Percentiles rank a stretch among this genome's conserved stretches.
These are phyloP conservation scores for Pipistrellus nathusii DNA, from an alignment of 2,797 vertebrate genomes.

Conservation along the genomic window DNA sequence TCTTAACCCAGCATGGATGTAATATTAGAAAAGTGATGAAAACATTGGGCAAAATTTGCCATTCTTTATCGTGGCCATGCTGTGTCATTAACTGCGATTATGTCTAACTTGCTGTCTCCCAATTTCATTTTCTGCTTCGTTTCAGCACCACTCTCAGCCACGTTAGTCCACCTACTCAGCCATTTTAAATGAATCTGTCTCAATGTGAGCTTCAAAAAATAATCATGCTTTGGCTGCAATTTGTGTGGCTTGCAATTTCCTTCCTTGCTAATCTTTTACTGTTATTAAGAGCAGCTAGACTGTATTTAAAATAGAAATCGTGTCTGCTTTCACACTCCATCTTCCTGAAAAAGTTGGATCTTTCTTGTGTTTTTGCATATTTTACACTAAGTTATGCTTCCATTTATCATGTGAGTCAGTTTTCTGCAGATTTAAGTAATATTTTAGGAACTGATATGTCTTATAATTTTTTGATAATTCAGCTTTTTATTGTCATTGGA, in stretches of 20 bases:
- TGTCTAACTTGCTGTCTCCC: not conserved
- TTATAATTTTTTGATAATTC: conserved; percentile 56
- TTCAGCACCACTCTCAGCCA: not conserved
- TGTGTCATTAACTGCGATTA: not conserved
- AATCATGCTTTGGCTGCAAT: not conserved
- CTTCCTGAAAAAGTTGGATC: conserved; percentile 8
- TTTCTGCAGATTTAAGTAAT: conserved; percentile 21
- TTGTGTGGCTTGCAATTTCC: not conserved
- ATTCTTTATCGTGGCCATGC: not conserved
- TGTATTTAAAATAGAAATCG: conserved; percentile 35
- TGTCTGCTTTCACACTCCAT: conserved; percentile 14
- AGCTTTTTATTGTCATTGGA: conserved; percentile 96
- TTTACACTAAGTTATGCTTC: conserved; percentile 17
- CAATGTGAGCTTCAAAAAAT: not conserved
- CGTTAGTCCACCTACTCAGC: not conserved
- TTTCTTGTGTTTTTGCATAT: not conserved
- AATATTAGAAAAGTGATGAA: conserved; percentile 11
- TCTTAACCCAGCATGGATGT: conserved; percentile 3
- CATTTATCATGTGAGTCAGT: not conserved
- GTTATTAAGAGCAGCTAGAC: conserved; percentile 5
- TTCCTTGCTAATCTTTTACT: not conserved
- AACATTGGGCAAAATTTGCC: not conserved
- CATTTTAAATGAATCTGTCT: conserved; percentile 17
- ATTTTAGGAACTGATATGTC: conserved; percentile 12
- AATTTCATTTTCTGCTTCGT: not conserved